Evolutionary conservation across 2,113 vertebrate species (phyloP), one percentile per base, ranked within the genome.

Genomic region (Phalacrocorax aristotelis): DNA sequence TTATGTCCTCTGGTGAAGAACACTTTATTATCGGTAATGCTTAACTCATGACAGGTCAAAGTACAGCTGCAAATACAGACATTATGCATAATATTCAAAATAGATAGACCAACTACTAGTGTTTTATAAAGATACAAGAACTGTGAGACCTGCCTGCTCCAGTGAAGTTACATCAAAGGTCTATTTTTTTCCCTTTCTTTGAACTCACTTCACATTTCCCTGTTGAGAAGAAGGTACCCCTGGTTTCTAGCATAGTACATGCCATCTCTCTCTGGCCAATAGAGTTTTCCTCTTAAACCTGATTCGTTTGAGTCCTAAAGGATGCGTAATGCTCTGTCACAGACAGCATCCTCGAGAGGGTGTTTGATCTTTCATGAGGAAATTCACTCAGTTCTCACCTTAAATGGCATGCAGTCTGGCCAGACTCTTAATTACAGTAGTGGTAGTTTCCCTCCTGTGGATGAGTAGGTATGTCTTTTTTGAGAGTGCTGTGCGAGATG

Each of bases 1-100:
- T 58, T 49, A 6, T 82, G 10, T 86, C 5, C 34, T 44, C 8
- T 80, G 30, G 10, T 48, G 40, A 44, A 68, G 44, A 86, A 38
- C 2, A 0, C 12, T 51, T 54, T 25, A 2, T 80, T 5, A 6
- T n/a, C 26, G 54, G 25, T 0, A 0, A 1, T 64, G 40, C 49
- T 74, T 57, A 70, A 48, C 19, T 76, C 38, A 7, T 3, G n/a
- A 3, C 58, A 66, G 51, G 74, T 87, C 30, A 48, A 76, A 72
- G 18, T 23, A 34, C 25, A 75, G 44, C 74, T 92, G 70, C 58
- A 55, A 48, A 55, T 16, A 42, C 66, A 44, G 30, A 32, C 22
- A 2, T 30, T 46, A 6, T 0, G 1, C 5, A 1, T 34, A 54
- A 36, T 19, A 16, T 55, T 78, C 14, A 58, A 49, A 71, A 75